Evolutionary conservation across 2,113 vertebrate species (phyloP), one percentile per base, ranked within the genome.

Genomic region (Planiliza haematocheilus): DNA sequence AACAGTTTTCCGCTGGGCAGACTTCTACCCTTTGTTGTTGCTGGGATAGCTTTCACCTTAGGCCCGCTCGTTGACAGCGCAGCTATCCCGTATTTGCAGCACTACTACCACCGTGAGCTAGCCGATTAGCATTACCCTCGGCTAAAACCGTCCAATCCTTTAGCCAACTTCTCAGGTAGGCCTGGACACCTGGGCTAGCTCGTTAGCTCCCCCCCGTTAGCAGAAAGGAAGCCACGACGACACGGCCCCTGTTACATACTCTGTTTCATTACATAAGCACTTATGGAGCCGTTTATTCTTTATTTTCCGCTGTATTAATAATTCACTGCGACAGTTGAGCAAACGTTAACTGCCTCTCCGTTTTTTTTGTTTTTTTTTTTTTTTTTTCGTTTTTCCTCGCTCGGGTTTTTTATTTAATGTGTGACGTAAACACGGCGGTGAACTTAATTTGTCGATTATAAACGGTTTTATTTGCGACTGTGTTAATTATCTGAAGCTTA

Each of bases 11-110:
- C n/a, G 57, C 37, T 30, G n/a, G 8, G 9, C 10, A 72, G 18
- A 49, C 36, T n/a, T 0, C 20, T 59, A 30, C 46, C 81, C 84
- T 90, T 90, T 90, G 90, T 90, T 88, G 84, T 85, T 81, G 56
- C 64, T 65, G 59, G 63, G 64, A 70, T 84, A 72, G 88, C 84
- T 57, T 63, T 53, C 62, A 83, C 85, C 75, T 61, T 24, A 78
- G 87, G 83, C 88, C 84, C 75, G 66, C 4, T 34, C 80, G 52
- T 13, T 86, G 84, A 86, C 84, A 77, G 82, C 77, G 14, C 60
- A 17, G 77, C 66, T 58, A 51, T 6, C 24, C 30, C 18, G 1
- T 50, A 38, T 55, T 39, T 52, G 63, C 46, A 77, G 70, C 62
- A n/a, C n/a, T n/a, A n/a, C n/a, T n/a, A n/a, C n/a, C 58, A 4